Conservation (phyloP, 37 sponge, comb jelly and placozoan species). For the Aphrocallistes beatrix region DNA sequence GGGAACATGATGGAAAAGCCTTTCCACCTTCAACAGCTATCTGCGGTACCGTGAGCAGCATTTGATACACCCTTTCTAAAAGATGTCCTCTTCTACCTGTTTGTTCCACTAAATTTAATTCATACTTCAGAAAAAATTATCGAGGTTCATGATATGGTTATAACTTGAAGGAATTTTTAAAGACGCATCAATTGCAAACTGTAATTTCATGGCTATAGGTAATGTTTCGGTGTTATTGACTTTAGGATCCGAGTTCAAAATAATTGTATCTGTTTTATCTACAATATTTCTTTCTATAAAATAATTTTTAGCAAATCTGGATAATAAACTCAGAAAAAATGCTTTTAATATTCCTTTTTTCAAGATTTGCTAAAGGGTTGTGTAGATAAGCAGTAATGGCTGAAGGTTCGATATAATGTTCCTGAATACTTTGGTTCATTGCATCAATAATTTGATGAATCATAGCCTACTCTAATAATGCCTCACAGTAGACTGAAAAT, state of each 20-base stretch:
- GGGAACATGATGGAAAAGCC: background rate
- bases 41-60: background rate
- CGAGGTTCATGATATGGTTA: background rate
- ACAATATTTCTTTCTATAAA: background rate
- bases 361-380: constrained; percentile 13
- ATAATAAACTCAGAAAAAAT: background rate
- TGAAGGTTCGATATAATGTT: constrained; percentile 8
- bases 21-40: constrained; percentile 3
- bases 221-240: background rate
- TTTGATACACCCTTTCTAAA: constrained; percentile 5
- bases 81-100: background rate
- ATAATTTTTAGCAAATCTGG: background rate
- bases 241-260: background rate
- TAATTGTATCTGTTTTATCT: background rate
- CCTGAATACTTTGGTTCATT: constrained; percentile 18
- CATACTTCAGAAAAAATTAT: background rate
- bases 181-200: background rate
- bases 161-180: background rate
- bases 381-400: background rate
- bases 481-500: no score
- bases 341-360: background rate
- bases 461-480: no score
- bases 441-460: constrained; percentile 18
- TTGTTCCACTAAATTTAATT: background rate
- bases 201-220: background rate